Percentiles rank a stretch among this genome's conserved stretches.
phyloP scores from a whole-genome alignment of 2,888 invertebrate species.

The Diarsia mendica region DNA sequence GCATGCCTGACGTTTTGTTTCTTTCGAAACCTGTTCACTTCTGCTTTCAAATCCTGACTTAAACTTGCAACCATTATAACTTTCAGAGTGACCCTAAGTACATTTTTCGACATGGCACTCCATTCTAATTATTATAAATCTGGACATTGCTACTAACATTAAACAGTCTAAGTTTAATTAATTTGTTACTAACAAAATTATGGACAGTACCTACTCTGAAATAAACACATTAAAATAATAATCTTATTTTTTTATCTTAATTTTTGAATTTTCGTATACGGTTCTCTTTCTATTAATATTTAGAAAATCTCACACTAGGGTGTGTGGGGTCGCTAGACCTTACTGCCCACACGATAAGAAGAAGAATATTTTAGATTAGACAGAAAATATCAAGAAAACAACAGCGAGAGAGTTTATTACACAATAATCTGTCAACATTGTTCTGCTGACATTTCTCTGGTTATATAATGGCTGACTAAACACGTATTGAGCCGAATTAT shows the following conservation, averaged over 20 bases:
- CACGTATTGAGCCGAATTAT: conserved; percentile 39
- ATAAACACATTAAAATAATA: no score
- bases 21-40: neutral
- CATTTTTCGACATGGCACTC: neutral
- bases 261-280: neutral
- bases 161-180: no score
- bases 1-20: neutral
- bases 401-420: conserved; percentile 24
- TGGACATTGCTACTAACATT: no score
- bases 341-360: no score
- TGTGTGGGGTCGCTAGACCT: no score
- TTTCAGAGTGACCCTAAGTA: neutral
- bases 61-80: neutral
- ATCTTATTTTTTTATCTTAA: neutral
- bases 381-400: conserved; percentile 7
- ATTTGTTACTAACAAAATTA: no score
- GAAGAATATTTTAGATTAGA: neutral
- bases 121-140: no score
- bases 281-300: neutral
- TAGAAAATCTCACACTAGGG: neutral
- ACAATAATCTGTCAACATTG: conserved; percentile 20
- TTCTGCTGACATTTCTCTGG: conserved; percentile 24
- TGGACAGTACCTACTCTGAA: no score
- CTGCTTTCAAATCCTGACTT: neutral
- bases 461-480: conserved; percentile 32